These are phyloP conservation scores for Oreonectes daqikongensis DNA, from an alignment of 2,797 vertebrate species.

Conservation along the genomic window DNA sequence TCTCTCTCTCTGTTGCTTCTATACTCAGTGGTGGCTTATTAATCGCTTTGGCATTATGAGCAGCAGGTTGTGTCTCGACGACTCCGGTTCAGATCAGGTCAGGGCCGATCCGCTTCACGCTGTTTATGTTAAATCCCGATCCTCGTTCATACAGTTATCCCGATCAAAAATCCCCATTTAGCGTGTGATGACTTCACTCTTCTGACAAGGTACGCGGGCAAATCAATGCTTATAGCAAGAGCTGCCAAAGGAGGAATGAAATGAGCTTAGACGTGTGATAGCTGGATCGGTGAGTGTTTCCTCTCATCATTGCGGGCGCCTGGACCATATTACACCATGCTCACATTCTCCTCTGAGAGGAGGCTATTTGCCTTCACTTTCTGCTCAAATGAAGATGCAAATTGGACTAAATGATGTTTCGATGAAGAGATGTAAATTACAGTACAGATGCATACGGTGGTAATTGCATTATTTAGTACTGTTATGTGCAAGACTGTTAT, in stretches of 20 bases:
- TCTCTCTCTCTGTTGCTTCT: neutral
- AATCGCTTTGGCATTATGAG: conserved; percentile 2
- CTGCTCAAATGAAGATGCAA: conserved; percentile 28
- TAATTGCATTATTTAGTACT: neutral
- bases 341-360: conserved; percentile 9
- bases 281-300: conserved; percentile 9
- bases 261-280: conserved; percentile 20
- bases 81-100: neutral
- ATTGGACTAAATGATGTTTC: conserved; percentile 23
- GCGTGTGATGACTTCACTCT: conserved; percentile 22
- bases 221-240: conserved; percentile 31
- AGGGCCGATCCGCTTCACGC: neutral
- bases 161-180: conserved; percentile 26
- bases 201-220: conserved; percentile 12
- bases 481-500: neutral
- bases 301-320: conserved; percentile 4
- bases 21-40: conserved; percentile 3
- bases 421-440: neutral
- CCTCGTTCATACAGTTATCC: conserved; percentile 19
- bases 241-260: conserved; percentile 26
- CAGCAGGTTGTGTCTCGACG: neutral
- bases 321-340: conserved; percentile 21
- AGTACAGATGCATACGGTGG: neutral
- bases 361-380: conserved; percentile 13
- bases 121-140: neutral